A percentile compares a stretch with the other conserved stretches of the same genome.
These are phyloP conservation scores for Pyrochroa serraticornis DNA, from an alignment of 2,888 invertebrate genomes.

Conservation along the genomic window DNA sequence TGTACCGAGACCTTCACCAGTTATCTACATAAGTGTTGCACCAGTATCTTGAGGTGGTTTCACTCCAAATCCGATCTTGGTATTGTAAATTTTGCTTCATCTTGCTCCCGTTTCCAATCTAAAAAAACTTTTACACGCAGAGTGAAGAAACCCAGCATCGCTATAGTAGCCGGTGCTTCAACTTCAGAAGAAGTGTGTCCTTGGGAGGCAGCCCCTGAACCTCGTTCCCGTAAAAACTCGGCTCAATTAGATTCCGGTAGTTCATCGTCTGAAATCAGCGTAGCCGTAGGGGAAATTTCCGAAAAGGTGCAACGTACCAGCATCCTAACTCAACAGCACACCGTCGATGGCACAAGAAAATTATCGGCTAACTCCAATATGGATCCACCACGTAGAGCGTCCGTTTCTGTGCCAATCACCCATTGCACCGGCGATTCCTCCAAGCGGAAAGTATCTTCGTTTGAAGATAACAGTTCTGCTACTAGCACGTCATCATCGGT, in stretches of 20 bases:
- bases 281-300: constrained; percentile 52
- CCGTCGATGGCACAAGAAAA: constrained; percentile 65
- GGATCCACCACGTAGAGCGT: constrained; percentile 55
- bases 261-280: constrained; percentile 77
- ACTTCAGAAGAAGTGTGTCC: constrained; percentile 66
- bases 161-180: constrained; percentile 54
- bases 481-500: constrained; percentile 42
- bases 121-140: constrained; percentile 34
- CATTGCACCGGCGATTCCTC: constrained; percentile 48
- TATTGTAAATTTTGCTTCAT: constrained; percentile 10
- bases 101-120: neutral
- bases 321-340: constrained; percentile 70
- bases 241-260: constrained; percentile 72
- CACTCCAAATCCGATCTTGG: constrained; percentile 13
- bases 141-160: constrained; percentile 56
- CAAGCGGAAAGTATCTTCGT: constrained; percentile 56
- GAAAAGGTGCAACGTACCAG: constrained; percentile 64
- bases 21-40: constrained; percentile 32
- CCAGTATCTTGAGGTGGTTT: constrained; percentile 27
- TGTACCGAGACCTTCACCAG: constrained; percentile 23
- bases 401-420: constrained; percentile 57
- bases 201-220: constrained; percentile 58
- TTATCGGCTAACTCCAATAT: constrained; percentile 50
- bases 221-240: constrained; percentile 67
- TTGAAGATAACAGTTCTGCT: constrained; percentile 57